A percentile compares a stretch with the other conserved stretches of the same genome.
These are phyloP conservation scores for Hippocampus barbouri DNA, from an alignment of 2,113 vertebrate genomes.

Conservation along the genomic window DNA sequence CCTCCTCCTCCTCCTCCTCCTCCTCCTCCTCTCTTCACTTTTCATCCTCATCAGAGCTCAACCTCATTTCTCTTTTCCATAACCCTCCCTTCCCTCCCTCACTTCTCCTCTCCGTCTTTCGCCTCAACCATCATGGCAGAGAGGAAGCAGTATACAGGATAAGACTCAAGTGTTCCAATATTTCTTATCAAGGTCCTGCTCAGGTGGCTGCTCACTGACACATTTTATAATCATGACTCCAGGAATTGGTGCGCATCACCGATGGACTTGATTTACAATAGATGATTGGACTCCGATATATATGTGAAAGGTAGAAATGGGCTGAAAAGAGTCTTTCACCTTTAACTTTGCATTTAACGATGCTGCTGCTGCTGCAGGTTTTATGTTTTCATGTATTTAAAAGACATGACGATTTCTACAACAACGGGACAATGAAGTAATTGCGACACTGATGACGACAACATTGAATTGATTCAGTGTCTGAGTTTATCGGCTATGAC, in stretches of 20 bases:
- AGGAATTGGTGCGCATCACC: constrained; percentile 19
- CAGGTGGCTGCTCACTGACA: constrained; percentile 37
- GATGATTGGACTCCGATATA: constrained; percentile 3
- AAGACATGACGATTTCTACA: neutral
- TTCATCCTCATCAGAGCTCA: constrained; percentile 53
- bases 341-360: neutral
- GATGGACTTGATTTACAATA: constrained; percentile 8
- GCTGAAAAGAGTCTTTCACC: neutral
- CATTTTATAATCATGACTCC: constrained; percentile 31
- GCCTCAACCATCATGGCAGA: constrained; percentile 32
- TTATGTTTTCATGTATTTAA: neutral
- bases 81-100: constrained; percentile 21
- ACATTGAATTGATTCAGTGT: constrained; percentile 44
- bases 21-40: constrained; percentile 44
- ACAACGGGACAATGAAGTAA: neutral
- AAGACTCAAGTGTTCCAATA: constrained; percentile 25
- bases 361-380: neutral
- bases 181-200: constrained; percentile 35
- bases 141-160: constrained; percentile 37
- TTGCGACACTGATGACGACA: constrained; percentile 27
- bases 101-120: constrained; percentile 15
- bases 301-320: neutral
- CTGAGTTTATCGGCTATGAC: constrained; percentile 58
- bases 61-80: constrained; percentile 43
- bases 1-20: constrained; percentile 12